Evolutionary conservation across 1,140 invertebrate species (phyloP).

Genomic region (Chrysoperla carnea): DNA sequence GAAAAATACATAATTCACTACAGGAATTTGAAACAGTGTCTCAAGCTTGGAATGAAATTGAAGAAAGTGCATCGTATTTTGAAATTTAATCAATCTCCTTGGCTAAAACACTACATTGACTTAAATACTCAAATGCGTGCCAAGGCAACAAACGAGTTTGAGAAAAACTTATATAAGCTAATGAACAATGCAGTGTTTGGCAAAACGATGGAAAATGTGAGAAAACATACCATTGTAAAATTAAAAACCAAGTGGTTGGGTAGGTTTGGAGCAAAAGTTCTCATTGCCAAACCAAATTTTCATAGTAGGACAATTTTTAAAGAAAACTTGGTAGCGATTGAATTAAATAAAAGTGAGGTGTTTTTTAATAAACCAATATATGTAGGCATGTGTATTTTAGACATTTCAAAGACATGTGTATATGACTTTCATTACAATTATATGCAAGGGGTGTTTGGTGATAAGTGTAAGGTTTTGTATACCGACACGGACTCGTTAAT

Average conservation of each 20-base stretch:
- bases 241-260: constrained; percentile 12
- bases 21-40: constrained; percentile 15
- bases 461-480: constrained; percentile 12
- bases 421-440: constrained; percentile 8
- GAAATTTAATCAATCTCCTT: constrained; percentile 19
- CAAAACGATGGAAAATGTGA: constrained; percentile 25
- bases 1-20: constrained; percentile 21
- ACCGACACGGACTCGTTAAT: constrained; percentile 15
- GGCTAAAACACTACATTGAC: constrained; percentile 21
- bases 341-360: constrained; percentile 4
- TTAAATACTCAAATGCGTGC: constrained; percentile 18
- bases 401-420: constrained; percentile 5
- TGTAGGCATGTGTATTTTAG: constrained; percentile 4
- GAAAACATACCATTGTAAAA: constrained; percentile 18
- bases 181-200: constrained; percentile 26
- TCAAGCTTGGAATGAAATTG: constrained; percentile 16
- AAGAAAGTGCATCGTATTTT: constrained; percentile 18
- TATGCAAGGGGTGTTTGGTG: constrained; percentile 7
- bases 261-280: constrained; percentile 10
- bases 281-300: constrained; percentile 16
- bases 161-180: constrained; percentile 27
- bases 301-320: constrained; percentile 12
- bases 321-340: constrained; percentile 3
- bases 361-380: constrained; percentile 6
- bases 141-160: constrained; percentile 19